Conservation (phyloP, 2,113 vertebrate genomes). For the Macrotis lagotis region DNA sequence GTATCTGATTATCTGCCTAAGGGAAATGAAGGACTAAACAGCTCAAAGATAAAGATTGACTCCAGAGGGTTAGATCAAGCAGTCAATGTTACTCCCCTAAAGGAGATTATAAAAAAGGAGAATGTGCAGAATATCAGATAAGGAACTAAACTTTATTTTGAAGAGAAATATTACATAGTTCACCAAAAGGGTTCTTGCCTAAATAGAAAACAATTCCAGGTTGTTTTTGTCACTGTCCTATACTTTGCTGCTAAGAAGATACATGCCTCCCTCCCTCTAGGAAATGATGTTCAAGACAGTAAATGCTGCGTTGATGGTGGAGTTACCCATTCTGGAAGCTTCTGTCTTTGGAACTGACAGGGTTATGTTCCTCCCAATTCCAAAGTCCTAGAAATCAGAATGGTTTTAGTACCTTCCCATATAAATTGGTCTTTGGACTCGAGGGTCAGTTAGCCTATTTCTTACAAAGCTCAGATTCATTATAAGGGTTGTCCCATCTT, state of each 20-base stretch:
- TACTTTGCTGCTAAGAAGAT: constrained; percentile 58
- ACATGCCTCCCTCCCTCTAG: constrained; percentile 37
- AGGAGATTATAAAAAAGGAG: constrained; percentile 19
- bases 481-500: not conserved
- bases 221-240: constrained; percentile 53
- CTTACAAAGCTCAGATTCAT: not conserved
- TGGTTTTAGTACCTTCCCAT: not conserved
- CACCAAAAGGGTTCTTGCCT: constrained; percentile 58
- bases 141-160: constrained; percentile 65
- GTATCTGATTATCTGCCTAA: constrained; percentile 76
- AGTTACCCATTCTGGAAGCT: not conserved
- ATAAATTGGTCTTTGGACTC: not conserved
- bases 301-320: not conserved
- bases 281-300: not conserved
- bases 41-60: constrained; percentile 70
- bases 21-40: constrained; percentile 76
- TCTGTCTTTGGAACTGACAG: not conserved
- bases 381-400: not conserved
- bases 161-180: constrained; percentile 62
- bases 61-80: constrained; percentile 46
- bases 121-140: constrained; percentile 59
- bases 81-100: constrained; percentile 47
- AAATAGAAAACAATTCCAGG: constrained; percentile 49
- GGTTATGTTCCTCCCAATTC: not conserved
- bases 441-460: not conserved